Evolutionary conservation across 2,797 vertebrate genomes (phyloP), one percentile per base, ranked within the genome.

Genomic region (Cottoperca gobio): DNA sequence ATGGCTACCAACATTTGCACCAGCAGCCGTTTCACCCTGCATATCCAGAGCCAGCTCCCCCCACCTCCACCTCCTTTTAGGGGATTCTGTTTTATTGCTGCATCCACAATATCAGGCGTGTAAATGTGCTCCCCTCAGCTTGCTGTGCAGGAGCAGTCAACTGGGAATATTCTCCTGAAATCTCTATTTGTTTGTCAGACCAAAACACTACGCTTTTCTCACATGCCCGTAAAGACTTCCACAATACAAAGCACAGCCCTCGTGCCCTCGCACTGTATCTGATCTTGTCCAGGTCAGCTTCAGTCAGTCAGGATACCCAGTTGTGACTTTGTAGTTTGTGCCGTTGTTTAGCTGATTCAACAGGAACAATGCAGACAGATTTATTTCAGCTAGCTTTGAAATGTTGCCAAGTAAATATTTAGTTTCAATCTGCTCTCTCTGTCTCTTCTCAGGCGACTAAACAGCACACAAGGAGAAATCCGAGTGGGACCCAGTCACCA

Each of bases 381-480:
- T 57, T 70, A 31, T 74, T 64, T 53, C 58, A 58, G 54, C 53
- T 17, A 19, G 46, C 55, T 64, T 70, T 81, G 62, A 82, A 78
- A 81, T 35, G 14, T 59, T 54, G 69, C 71, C 35, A 58, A 61
- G 67, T 73, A 52, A 74, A 69, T 83, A 67, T 83, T 83, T 72
- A 42, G 64, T 81, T 91, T 88, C 72, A 84, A 62, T 70, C 77
- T 76, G 21, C 55, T 87, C 8, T 83, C 45, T 86, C 81, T 90
- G 60, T 90, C 31, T 91, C 66, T 89, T 88, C 90, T 65, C 93
- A 99, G 98, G 95, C 96, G 98, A 94, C 93, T 99, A 81, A 99
- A 99, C 96, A 99, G 98, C 91, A 99, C 98, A 82, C 98, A 99
- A 77, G 98, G 98, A 74, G 98, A 99, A 91, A 99, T 99, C 92